These are phyloP conservation scores for Nematostella vectensis DNA, from an alignment of 92 coral and sea anemone genomes.

Conservation along the genomic window DNA sequence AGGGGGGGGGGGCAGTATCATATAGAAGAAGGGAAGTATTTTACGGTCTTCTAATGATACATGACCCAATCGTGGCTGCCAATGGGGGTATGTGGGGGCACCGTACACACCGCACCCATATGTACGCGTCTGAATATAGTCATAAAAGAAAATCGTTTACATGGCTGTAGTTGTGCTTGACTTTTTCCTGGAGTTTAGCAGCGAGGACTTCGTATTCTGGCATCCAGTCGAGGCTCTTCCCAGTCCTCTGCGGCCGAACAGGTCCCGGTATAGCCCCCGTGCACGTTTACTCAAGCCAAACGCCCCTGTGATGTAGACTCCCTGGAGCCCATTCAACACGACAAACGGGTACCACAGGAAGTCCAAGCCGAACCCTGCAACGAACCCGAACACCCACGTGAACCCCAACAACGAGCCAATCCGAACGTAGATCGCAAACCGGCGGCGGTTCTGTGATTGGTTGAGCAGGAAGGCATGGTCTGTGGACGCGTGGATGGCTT, in stretches of 20 bases:
- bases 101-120: too few relatives aligned
- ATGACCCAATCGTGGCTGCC: too few relatives aligned
- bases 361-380: conserved; percentile 14
- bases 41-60: too few relatives aligned
- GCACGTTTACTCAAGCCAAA: conserved; percentile 16
- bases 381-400: conserved; percentile 51
- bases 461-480: conserved; percentile 5
- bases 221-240: background rate
- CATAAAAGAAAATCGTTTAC: too few relatives aligned
- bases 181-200: background rate
- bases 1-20: too few relatives aligned
- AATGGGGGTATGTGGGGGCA: too few relatives aligned
- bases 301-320: conserved; percentile 22
- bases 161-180: too few relatives aligned
- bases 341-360: conserved; percentile 6
- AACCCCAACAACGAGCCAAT: conserved; percentile 46
- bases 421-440: conserved; percentile 18
- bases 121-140: too few relatives aligned
- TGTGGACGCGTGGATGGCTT: conserved; percentile 15
- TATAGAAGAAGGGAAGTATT: too few relatives aligned
- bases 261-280: conserved; percentile 5
- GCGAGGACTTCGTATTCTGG: background rate
- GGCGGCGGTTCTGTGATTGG: background rate
- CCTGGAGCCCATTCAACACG: conserved; percentile 11
- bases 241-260: background rate